These are phyloP conservation scores for Cairina moschata DNA, from an alignment of 2,113 vertebrate species.

Conservation along the genomic window DNA sequence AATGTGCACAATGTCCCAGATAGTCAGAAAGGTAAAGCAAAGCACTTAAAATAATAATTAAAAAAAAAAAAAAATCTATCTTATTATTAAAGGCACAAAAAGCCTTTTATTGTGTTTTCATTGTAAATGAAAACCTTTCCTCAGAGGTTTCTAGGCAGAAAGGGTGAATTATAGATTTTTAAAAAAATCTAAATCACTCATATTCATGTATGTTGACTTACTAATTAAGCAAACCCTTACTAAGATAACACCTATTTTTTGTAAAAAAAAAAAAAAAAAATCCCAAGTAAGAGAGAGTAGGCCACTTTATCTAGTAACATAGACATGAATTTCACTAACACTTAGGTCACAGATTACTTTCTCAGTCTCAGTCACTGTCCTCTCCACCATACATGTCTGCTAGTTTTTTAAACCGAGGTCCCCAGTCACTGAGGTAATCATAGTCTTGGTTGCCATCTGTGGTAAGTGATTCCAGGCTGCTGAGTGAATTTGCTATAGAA, in stretches of 20 bases:
- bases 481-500: slow-evolving; percentile 82
- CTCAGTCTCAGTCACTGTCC: slow-evolving; percentile 79
- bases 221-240: slow-evolving; percentile 76
- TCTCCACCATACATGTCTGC: slow-evolving; percentile 84
- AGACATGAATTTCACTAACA: slow-evolving; percentile 53
- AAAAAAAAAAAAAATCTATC: slow-evolving; percentile 46
- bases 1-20: slow-evolving; percentile 58
- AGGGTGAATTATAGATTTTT: slow-evolving; percentile 33
- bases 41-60: slow-evolving; percentile 7
- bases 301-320: slow-evolving; percentile 68
- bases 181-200: slow-evolving; percentile 31
- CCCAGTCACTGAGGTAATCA: slow-evolving; percentile 83
- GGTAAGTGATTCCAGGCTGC: slow-evolving; percentile 80
- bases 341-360: slow-evolving; percentile 41
- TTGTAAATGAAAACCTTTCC: slow-evolving; percentile 57
- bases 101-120: slow-evolving; percentile 74
- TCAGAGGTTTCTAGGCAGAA: slow-evolving; percentile 66
- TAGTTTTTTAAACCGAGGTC: slow-evolving; percentile 81
- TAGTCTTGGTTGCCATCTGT: slow-evolving; percentile 81
- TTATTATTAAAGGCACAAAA: slow-evolving; percentile 78
- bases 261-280: neutral
- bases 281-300: slow-evolving; percentile 54
- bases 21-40: slow-evolving; percentile 70
- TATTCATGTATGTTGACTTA: slow-evolving; percentile 73
- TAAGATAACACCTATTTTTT: slow-evolving; percentile 77